phyloP scores from a whole-genome alignment of 1,140 invertebrate genomes.

The Heterodera schachtii region DNA sequence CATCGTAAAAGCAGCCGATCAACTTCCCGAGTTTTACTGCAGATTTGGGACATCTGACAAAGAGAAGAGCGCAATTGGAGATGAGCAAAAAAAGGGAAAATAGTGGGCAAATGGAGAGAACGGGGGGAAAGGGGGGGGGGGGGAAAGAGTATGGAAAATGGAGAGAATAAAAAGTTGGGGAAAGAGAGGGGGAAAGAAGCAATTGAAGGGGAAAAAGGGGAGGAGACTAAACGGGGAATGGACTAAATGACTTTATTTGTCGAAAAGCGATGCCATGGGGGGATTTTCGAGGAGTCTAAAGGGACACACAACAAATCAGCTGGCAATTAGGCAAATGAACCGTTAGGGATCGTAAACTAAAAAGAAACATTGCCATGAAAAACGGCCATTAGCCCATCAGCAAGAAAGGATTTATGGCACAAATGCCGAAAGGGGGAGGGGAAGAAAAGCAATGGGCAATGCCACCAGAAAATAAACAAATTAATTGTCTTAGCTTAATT shows the following conservation, averaged over 20 bases:
- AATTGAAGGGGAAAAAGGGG: background rate
- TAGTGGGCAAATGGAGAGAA: too few species aligned
- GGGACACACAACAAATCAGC: background rate
- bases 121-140: too few species aligned
- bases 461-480: too few species aligned
- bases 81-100: too few species aligned
- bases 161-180: too few species aligned
- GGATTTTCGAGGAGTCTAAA: conserved; percentile 3
- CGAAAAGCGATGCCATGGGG: background rate
- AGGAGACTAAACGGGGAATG: too few species aligned
- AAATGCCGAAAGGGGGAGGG: conserved; percentile 6
- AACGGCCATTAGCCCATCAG: background rate
- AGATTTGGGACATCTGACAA: background rate
- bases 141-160: background rate
- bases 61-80: too few species aligned
- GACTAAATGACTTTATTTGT: background rate
- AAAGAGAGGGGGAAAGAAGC: background rate
- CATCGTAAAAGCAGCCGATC: background rate
- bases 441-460: background rate
- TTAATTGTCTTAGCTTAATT: too few species aligned
- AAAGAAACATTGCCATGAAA: background rate
- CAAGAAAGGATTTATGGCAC: background rate
- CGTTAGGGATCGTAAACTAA: conserved; percentile 3
- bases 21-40: background rate
- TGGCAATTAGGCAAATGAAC: conserved; percentile 21